Percentiles rank a stretch among this genome's conserved stretches.
Conservation (phyloP, 2,113 vertebrate genomes). For the Vulpes ferrilata region DNA sequence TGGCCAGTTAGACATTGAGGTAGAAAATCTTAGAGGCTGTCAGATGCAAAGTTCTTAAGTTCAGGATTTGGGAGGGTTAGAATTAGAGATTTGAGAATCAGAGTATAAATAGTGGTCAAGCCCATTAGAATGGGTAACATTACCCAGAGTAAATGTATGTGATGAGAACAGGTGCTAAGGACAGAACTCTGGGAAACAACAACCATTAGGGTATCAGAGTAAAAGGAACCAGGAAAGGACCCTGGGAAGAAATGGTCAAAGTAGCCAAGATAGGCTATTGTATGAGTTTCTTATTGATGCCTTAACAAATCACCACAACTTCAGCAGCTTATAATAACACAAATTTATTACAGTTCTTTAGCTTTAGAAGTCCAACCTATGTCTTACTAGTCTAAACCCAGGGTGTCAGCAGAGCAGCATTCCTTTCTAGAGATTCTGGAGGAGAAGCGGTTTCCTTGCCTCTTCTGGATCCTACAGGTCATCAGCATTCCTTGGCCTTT, state of each 20-base stretch:
- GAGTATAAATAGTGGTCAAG: neutral
- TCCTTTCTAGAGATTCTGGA: neutral
- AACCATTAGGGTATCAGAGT: neutral
- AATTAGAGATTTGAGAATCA: conserved; percentile 24
- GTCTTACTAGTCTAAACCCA: neutral
- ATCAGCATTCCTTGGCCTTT: neutral
- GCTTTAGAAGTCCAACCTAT: neutral
- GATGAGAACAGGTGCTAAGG: neutral
- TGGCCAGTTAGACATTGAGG: neutral
- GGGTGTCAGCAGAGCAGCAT: neutral
- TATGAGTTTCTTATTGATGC: neutral
- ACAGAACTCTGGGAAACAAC: neutral
- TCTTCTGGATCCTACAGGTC: neutral
- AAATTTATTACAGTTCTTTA: neutral
- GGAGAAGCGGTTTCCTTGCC: neutral
- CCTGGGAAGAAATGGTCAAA: neutral
- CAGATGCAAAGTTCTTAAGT: neutral
- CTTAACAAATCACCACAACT: neutral
- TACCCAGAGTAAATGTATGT: neutral
- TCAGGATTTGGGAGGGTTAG: conserved; percentile 20
- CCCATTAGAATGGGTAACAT: neutral
- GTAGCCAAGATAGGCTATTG: neutral
- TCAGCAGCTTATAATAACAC: neutral
- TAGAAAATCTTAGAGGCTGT: neutral
- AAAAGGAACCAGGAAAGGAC: neutral